phyloP scores from a whole-genome alignment of 2,113 vertebrate species.

The Bubo bubo region DNA sequence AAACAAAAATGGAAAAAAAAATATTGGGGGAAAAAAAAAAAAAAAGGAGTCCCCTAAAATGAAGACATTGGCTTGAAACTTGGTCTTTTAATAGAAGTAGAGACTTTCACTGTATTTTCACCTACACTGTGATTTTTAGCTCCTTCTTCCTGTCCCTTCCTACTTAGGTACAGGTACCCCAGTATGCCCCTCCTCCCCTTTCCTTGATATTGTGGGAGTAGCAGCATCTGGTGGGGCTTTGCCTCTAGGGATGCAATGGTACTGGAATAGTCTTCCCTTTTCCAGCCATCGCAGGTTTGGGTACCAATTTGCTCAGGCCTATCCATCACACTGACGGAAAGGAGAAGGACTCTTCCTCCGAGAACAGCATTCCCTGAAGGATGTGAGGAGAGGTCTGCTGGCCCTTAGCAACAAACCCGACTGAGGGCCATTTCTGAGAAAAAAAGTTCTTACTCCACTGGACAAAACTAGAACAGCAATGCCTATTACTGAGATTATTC shows the following conservation, averaged over 20 bases:
- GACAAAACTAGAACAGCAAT: neutral
- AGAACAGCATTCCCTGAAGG: neutral
- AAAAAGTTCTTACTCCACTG: neutral
- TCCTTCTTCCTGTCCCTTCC: neutral
- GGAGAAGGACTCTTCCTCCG: neutral
- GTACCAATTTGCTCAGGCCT: neutral
- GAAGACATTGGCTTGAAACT: neutral
- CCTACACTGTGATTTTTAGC: neutral
- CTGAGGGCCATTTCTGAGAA: neutral
- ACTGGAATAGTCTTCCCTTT: neutral
- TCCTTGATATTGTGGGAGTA: fast-evolving
- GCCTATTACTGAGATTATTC: neutral
- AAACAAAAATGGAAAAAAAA: neutral
- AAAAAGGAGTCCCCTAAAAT: neutral
- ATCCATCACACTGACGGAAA: neutral
- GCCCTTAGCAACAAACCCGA: neutral
- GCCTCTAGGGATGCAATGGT: neutral
- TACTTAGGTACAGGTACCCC: neutral
- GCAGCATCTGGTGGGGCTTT: fast-evolving
- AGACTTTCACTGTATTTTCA: neutral
- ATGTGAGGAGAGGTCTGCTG: neutral
- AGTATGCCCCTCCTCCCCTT: neutral
- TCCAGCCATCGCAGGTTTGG: neutral
- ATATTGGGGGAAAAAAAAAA: too few species aligned
- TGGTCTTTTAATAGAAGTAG: neutral